Evolutionary conservation across 2,113 vertebrate genomes (phyloP).

Genomic region (Ceyx cyanopectus): DNA sequence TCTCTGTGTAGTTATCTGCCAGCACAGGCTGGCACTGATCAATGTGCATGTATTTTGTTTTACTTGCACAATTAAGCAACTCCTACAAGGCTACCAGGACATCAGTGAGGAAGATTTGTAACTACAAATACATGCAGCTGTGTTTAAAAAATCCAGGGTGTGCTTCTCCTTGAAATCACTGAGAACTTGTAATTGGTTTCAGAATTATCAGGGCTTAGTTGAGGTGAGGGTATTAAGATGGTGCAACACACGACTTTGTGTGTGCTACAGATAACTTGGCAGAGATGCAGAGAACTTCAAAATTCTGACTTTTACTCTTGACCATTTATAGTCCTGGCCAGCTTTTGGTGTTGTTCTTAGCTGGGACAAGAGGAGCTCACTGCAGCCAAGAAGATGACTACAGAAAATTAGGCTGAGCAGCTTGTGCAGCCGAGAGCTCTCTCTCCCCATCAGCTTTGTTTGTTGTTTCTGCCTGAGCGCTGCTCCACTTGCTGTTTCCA

Average conservation of each 20-base stretch:
- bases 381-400: slow-evolving; percentile 29
- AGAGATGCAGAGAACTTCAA: not conserved
- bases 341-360: slow-evolving; percentile 40
- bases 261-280: not conserved
- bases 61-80: not conserved
- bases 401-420: slow-evolving; percentile 4
- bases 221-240: not conserved
- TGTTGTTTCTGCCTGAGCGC: not conserved
- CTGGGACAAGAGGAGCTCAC: slow-evolving; percentile 29
- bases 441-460: slow-evolving; percentile 10
- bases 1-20: not conserved
- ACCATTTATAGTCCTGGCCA: slow-evolving; percentile 41
- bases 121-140: not conserved
- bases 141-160: not conserved
- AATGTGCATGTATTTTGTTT: not conserved
- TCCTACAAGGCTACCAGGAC: not conserved
- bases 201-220: not conserved
- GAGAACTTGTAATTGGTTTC: not conserved
- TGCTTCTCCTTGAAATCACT: not conserved
- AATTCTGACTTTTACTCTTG: slow-evolving; percentile 47
- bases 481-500: slow-evolving; percentile 24
- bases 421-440: not conserved
- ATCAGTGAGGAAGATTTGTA: not conserved
- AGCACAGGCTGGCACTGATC: not conserved
- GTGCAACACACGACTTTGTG: not conserved